Conservation (phyloP, 2,888 invertebrate genomes). For the Frankliniella fusca region DNA sequence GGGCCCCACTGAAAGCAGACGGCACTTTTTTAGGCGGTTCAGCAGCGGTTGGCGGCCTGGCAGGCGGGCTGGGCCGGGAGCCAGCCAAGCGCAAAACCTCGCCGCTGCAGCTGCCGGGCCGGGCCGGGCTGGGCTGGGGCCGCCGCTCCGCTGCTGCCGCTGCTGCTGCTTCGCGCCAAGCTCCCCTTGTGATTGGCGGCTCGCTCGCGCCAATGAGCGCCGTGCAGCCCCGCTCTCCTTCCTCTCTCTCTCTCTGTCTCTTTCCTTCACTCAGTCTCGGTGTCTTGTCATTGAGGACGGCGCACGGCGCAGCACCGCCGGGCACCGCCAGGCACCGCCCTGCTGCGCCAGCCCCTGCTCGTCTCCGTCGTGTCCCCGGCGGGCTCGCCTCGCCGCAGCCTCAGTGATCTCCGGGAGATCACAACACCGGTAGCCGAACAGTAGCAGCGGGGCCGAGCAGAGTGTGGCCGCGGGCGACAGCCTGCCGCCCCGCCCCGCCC, state of each 20-base stretch:
- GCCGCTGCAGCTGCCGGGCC: not conserved
- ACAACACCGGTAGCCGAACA: constrained; percentile 5
- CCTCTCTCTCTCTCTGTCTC: not conserved
- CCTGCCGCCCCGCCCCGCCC: too few relatives aligned
- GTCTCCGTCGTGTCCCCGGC: too few relatives aligned
- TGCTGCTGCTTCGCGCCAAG: not conserved
- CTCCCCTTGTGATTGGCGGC: constrained; percentile 11
- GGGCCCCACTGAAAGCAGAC: too few relatives aligned
- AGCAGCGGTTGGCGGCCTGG: not conserved
- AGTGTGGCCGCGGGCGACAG: constrained; percentile 1
- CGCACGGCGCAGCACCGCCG: not conserved
- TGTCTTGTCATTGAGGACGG: not conserved
- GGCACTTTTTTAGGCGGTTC: not conserved
- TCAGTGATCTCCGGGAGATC: not conserved
- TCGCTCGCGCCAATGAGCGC: not conserved
- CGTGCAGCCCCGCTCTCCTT: not conserved
- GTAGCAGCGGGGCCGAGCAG: not conserved
- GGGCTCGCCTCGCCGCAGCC: too few relatives aligned
- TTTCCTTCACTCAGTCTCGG: not conserved
- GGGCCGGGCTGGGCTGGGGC: not conserved
- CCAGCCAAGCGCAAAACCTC: constrained; percentile 13
- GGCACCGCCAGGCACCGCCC: not conserved
- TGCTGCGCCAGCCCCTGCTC: too few relatives aligned
- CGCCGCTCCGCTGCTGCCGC: not conserved
- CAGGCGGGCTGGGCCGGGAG: not conserved